These are phyloP conservation scores for Ellobium chinense DNA, from an alignment of 2,888 invertebrate genomes.

Conservation along the genomic window DNA sequence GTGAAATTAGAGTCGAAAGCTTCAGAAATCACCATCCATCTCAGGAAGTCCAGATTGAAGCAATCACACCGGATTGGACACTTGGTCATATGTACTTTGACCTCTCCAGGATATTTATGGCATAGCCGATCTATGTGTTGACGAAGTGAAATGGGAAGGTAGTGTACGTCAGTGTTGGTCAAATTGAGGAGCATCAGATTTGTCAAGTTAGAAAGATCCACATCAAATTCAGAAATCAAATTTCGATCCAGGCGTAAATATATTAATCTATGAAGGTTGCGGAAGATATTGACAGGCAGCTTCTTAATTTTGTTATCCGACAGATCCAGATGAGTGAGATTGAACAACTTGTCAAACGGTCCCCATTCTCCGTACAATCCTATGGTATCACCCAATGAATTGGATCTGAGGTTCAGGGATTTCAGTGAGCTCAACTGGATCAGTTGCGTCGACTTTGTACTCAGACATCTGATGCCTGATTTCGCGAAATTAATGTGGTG, in stretches of 20 bases:
- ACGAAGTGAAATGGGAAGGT: background rate
- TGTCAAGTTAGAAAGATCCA: slow-evolving; percentile 30
- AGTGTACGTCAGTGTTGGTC: slow-evolving; percentile 23
- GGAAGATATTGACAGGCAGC: slow-evolving; percentile 12
- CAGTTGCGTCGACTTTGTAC: too few relatives aligned
- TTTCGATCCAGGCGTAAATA: slow-evolving; percentile 21
- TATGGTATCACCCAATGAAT: background rate
- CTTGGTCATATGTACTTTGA: slow-evolving; percentile 21
- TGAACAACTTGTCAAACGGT: background rate
- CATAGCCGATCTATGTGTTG: background rate
- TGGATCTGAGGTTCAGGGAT: background rate
- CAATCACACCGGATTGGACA: slow-evolving; percentile 46
- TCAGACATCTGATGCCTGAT: too few relatives aligned
- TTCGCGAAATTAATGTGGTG: too few relatives aligned
- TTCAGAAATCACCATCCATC: slow-evolving; percentile 36
- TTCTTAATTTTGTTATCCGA: slow-evolving; percentile 17
- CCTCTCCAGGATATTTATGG: background rate
- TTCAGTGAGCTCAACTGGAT: too few relatives aligned
- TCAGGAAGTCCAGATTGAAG: slow-evolving; percentile 40
- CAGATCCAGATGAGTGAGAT: slow-evolving; percentile 22
- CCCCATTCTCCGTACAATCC: background rate
- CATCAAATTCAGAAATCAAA: slow-evolving; percentile 16
- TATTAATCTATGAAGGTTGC: slow-evolving; percentile 20
- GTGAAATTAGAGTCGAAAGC: slow-evolving; percentile 19
- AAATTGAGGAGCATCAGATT: slow-evolving; percentile 27